phyloP scores from a whole-genome alignment of 2,888 invertebrate species.

The Psococerastis gibbosa region DNA sequence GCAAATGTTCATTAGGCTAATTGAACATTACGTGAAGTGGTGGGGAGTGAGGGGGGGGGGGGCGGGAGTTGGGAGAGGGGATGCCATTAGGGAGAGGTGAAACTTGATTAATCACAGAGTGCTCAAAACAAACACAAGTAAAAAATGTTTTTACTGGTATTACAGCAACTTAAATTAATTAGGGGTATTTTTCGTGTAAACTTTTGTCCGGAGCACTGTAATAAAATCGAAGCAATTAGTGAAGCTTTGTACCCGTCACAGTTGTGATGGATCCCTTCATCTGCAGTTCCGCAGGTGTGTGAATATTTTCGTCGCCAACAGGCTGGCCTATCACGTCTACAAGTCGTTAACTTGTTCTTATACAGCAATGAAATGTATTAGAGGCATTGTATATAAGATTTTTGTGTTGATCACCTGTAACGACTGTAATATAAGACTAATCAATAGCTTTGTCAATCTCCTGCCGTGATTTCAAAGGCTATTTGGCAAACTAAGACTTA shows the following conservation, averaged over 20 bases:
- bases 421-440: too few species aligned
- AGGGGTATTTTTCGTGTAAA: constrained; percentile 9
- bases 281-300: too few species aligned
- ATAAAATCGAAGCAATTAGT: constrained; percentile 10
- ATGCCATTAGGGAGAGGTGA: constrained; percentile 8
- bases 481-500: too few species aligned
- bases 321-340: too few species aligned
- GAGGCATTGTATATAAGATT: too few species aligned
- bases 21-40: constrained; percentile 32
- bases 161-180: constrained; percentile 9
- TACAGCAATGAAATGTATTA: too few species aligned
- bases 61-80: constrained; percentile 2
- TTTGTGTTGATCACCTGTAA: too few species aligned
- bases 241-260: not conserved
- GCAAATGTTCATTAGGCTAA: constrained; percentile 31
- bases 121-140: constrained; percentile 11
- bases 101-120: constrained; percentile 11
- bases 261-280: too few species aligned
- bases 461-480: too few species aligned
- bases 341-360: too few species aligned
- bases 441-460: too few species aligned
- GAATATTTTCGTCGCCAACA: too few species aligned
- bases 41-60: constrained; percentile 14
- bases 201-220: constrained; percentile 11
- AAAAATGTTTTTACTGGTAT: constrained; percentile 11